Conservation (phyloP, 2,888 invertebrate genomes). For the Cistogaster globosa region DNA sequence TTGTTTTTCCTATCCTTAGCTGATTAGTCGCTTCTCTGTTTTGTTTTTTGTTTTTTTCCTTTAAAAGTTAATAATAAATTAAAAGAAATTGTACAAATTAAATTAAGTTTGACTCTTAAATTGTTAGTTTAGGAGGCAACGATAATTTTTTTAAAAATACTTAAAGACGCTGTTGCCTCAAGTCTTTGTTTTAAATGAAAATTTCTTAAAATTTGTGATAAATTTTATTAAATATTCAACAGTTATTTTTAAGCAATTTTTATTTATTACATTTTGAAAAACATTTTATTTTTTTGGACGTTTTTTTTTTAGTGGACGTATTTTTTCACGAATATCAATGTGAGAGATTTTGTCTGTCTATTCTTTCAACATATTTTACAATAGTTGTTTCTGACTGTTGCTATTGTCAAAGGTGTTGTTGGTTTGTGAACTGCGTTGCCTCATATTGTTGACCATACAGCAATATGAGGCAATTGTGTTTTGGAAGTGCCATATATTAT, state of each 20-base stretch:
- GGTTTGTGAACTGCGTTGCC: slow-evolving; percentile 38
- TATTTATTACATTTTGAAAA: neutral
- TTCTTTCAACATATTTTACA: too few relatives aligned
- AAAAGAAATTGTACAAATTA: slow-evolving; percentile 61
- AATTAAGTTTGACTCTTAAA: slow-evolving; percentile 55
- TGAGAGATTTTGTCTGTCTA: slow-evolving; percentile 18
- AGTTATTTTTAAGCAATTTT: neutral
- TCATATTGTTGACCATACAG: slow-evolving; percentile 32
- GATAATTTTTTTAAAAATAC: slow-evolving; percentile 11
- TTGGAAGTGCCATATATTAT: slow-evolving; percentile 33
- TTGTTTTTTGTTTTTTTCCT: neutral
- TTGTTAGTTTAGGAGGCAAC: slow-evolving; percentile 44
- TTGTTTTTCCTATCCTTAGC: neutral
- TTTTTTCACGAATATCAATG: slow-evolving; percentile 15
- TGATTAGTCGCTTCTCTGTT: neutral
- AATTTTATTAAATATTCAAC: slow-evolving; percentile 25
- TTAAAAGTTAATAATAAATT: slow-evolving; percentile 47
- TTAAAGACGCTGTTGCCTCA: slow-evolving; percentile 9
- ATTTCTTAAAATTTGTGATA: slow-evolving; percentile 43
- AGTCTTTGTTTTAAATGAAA: slow-evolving; percentile 43
- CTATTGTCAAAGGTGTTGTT: slow-evolving; percentile 1
- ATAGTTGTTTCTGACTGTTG: slow-evolving; percentile 23
- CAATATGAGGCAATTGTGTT: slow-evolving; percentile 22
- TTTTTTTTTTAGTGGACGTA: neutral
- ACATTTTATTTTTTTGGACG: too few relatives aligned